Evolutionary conservation across 2,113 vertebrate species (phyloP).

Genomic region (Sapajus apella): DNA sequence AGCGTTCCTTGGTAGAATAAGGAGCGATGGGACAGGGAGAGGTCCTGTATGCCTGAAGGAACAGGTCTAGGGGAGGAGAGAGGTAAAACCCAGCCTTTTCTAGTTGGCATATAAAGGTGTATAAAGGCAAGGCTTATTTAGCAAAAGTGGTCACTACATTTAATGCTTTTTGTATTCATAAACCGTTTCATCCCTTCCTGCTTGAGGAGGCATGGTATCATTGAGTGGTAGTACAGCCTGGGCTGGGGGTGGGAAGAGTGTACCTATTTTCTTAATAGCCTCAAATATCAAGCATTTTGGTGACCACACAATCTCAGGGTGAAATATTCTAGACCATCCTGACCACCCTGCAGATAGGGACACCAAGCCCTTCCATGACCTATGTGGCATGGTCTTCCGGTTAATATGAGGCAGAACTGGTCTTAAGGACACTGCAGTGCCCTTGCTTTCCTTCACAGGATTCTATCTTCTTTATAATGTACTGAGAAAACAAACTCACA

Average conservation of each 20-base stretch:
- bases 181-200: background rate
- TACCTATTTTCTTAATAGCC: background rate
- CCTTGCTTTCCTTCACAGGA: background rate
- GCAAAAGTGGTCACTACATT: background rate
- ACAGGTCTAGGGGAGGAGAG: background rate
- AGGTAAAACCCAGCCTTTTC: background rate
- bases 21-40: background rate
- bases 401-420: background rate
- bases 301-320: background rate
- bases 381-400: background rate
- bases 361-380: background rate
- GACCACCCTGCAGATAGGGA: background rate
- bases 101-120: background rate
- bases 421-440: too few relatives aligned
- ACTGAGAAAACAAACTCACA: background rate
- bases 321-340: background rate
- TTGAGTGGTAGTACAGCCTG: background rate
- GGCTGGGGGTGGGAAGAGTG: background rate
- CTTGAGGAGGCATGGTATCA: background rate
- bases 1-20: background rate
- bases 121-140: background rate
- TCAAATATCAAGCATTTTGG: background rate
- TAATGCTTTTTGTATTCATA: background rate
- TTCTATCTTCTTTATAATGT: background rate
- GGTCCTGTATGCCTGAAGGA: background rate